Percentiles rank a stretch among this genome's conserved stretches.
Evolutionary conservation across 2,113 vertebrate species (phyloP).

Genomic region (Amazona vittata): DNA sequence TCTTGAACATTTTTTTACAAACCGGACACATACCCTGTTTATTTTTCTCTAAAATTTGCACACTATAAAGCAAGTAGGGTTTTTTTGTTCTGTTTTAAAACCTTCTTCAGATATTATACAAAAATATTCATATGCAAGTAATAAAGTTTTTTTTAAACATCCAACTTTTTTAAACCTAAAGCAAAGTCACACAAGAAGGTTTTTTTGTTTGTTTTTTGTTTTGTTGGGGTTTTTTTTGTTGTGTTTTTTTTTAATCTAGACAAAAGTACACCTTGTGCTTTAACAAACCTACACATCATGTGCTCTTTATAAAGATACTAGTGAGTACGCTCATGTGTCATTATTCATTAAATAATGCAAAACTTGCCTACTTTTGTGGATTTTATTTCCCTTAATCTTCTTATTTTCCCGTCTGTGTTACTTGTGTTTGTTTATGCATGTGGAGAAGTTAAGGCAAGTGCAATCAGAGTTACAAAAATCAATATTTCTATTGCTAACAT

Average conservation of each 20-base stretch:
- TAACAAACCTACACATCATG: slow-evolving; percentile 72
- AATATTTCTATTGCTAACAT: slow-evolving; percentile 76
- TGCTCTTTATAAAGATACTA: slow-evolving; percentile 64
- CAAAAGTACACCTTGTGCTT: slow-evolving; percentile 79
- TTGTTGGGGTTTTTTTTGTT: neutral
- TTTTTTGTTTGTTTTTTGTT: neutral
- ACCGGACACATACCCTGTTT: slow-evolving; percentile 74
- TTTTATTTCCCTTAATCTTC: slow-evolving; percentile 9
- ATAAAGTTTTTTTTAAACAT: slow-evolving; percentile 73
- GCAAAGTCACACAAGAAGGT: slow-evolving; percentile 69
- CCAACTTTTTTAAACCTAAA: slow-evolving; percentile 67
- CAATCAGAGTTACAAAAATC: slow-evolving; percentile 75
- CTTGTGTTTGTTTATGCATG: slow-evolving; percentile 17
- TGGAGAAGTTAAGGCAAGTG: slow-evolving; percentile 78
- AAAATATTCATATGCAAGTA: slow-evolving; percentile 80
- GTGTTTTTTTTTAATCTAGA: slow-evolving; percentile 40
- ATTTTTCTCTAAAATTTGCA: slow-evolving; percentile 73
- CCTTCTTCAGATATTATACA: slow-evolving; percentile 73
- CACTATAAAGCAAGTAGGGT: slow-evolving; percentile 70
- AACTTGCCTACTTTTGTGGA: slow-evolving; percentile 69
- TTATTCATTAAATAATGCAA: slow-evolving; percentile 64
- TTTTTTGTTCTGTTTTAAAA: slow-evolving; percentile 60
- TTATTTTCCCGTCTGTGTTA: neutral
- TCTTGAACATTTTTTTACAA: slow-evolving; percentile 75
- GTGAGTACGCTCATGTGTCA: slow-evolving; percentile 42